Evolutionary conservation across 2,888 invertebrate species (phyloP), one percentile per base, ranked within the genome.

Genomic region (Euproctis similis): DNA sequence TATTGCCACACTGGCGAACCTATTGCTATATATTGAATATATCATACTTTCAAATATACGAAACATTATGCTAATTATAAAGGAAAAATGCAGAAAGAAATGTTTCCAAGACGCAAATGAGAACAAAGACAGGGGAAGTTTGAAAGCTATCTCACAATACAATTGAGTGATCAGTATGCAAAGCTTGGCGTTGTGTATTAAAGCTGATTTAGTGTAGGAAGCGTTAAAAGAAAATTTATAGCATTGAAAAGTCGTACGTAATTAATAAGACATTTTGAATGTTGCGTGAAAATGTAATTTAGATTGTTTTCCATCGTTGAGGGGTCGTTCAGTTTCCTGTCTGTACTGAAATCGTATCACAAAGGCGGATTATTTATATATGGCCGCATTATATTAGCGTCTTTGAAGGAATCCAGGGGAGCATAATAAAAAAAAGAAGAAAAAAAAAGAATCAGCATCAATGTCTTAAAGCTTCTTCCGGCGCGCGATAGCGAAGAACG

Each of bases 231-330:
- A 81, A 82, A 82, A 84, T 84, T 81, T 82, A 84, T 84, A 59
- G 78, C 82, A 84, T 81, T 78, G 81, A 81, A 80, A 81, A 84
- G 82, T 84, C 81, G 67, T 69, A 63, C 59, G 78, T 77, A 84
- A 84, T 84, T 84, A 84, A 84, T 84, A 82, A 84, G 82, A 81
- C 84, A 82, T 82, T 82, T 84, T 81, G n/a, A n/a, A 80, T 84
- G 84, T 84, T 80, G 82, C 82, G 82, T 84, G 84, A 84, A 84
- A 84, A 84, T 82, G 84, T 84, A 84, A 84, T 84, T 84, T 84
- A 82, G 82, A 84, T 82, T 84, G 82, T 84, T 82, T 82, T 77
- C 66, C 63, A 62, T 58, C 54, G 62, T 51, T 46, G 71, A 70
- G 80, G 61, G 81, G 80, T 65, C 68, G 50, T 58, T 42, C 39